Conservation (phyloP, 53 echinoderm and acorn worm genomes). For the Temnopleurus reevesii region DNA sequence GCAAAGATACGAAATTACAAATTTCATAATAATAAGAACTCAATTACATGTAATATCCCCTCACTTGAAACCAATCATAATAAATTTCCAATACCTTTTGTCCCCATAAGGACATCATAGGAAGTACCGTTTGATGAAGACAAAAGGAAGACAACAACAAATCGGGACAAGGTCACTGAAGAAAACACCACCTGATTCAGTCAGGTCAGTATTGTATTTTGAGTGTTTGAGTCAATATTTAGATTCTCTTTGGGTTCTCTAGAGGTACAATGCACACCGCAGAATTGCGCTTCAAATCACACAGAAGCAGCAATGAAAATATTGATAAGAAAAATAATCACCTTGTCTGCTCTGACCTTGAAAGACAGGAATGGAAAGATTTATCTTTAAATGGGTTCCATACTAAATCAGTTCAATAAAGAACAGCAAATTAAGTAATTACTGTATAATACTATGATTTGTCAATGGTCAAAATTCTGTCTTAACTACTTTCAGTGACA, state of each 20-base stretch:
- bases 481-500: too few species aligned
- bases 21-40: too few species aligned
- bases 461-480: too few species aligned
- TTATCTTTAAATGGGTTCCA: too few species aligned
- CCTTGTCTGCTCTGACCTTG: not conserved
- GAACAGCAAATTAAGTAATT: too few species aligned
- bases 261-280: not conserved
- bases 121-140: not conserved
- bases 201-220: conserved; percentile 19
- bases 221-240: conserved; percentile 24
- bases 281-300: conserved; percentile 20
- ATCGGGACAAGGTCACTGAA: not conserved
- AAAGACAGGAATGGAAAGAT: not conserved
- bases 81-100: not conserved
- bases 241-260: not conserved
- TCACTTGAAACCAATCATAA: too few species aligned
- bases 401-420: too few species aligned
- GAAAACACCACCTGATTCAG: not conserved
- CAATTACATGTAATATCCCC: too few species aligned
- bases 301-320: conserved; percentile 1
- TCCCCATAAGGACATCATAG: not conserved
- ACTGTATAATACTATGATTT: too few species aligned
- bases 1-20: too few species aligned
- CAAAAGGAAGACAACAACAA: conserved; percentile 13
- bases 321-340: conserved; percentile 23